phyloP scores from a whole-genome alignment of 2,888 invertebrate species.

The Athalia rosae region DNA sequence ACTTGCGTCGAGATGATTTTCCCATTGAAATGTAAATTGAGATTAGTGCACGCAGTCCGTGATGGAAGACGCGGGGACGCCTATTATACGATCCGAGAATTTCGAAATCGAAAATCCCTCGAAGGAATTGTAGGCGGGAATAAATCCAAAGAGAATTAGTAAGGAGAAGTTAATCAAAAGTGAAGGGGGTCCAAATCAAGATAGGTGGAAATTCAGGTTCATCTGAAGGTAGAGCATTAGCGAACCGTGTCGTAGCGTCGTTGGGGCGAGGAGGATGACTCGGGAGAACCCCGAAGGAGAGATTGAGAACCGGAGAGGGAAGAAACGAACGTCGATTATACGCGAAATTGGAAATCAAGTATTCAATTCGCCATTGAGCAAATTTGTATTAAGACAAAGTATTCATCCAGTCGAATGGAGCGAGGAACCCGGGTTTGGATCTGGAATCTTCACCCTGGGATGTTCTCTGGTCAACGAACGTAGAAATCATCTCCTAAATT shows the following conservation, averaged over 20 bases:
- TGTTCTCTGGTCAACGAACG: neutral
- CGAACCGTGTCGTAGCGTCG: conserved; percentile 22
- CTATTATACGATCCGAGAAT: neutral
- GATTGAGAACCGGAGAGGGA: neutral
- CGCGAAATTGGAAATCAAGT: conserved; percentile 56
- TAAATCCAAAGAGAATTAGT: conserved; percentile 44
- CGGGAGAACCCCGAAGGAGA: conserved; percentile 1
- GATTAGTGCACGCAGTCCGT: conserved; percentile 10
- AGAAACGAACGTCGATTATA: conserved; percentile 46
- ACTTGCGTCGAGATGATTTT: conserved; percentile 2
- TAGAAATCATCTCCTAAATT: neutral
- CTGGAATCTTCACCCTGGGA: neutral
- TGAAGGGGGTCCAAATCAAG: conserved; percentile 30
- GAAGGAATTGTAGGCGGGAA: conserved; percentile 29
- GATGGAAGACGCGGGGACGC: neutral
- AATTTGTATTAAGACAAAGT: conserved; percentile 52
- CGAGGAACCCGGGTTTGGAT: neutral
- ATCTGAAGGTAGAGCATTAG: conserved; percentile 10
- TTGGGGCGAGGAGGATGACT: conserved; percentile 22
- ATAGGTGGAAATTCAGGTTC: conserved; percentile 18
- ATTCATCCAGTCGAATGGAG: conserved; percentile 22
- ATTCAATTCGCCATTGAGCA: conserved; percentile 53
- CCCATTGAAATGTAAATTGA: conserved; percentile 26
- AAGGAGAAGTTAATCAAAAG: conserved; percentile 44
- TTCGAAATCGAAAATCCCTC: neutral